phyloP scores from a whole-genome alignment of 2,888 invertebrate species.

The Rhopalosiphum nymphaeae region DNA sequence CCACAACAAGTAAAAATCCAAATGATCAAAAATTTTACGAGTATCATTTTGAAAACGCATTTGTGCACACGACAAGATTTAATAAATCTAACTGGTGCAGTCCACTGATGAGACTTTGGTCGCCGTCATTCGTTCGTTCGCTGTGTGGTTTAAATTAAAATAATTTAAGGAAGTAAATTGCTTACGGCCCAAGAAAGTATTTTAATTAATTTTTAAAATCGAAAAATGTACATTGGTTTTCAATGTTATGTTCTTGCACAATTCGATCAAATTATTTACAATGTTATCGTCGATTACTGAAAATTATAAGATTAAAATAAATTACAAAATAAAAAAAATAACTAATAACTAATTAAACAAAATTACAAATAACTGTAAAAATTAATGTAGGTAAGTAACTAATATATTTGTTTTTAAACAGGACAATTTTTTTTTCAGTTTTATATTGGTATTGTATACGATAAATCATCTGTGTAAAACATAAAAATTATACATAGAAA shows the following conservation, averaged over 20 bases:
- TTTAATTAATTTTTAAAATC: not conserved
- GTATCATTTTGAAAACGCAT: not conserved
- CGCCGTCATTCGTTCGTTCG: not conserved
- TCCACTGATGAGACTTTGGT: not conserved
- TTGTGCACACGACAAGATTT: not conserved
- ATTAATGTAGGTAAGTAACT: not conserved
- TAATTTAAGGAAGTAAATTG: not conserved
- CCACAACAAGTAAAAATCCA: not conserved
- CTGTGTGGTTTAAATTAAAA: not conserved
- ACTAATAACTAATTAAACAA: not conserved
- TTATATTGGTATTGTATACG: not conserved
- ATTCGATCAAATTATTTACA: not conserved
- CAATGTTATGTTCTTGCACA: not conserved
- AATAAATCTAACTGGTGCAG: not conserved
- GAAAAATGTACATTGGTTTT: not conserved
- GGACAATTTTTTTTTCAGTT: not conserved
- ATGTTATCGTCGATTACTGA: not conserved
- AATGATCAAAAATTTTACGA: not conserved
- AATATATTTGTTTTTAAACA: not conserved
- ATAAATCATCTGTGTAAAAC: not conserved
- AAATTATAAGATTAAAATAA: not conserved
- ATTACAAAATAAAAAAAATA: not conserved
- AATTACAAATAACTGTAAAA: not conserved
- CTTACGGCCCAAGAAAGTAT: not conserved
- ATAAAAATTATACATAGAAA: not conserved